These are phyloP conservation scores for Incurvaria masculella DNA, from an alignment of 2,888 invertebrate species.

Conservation along the genomic window DNA sequence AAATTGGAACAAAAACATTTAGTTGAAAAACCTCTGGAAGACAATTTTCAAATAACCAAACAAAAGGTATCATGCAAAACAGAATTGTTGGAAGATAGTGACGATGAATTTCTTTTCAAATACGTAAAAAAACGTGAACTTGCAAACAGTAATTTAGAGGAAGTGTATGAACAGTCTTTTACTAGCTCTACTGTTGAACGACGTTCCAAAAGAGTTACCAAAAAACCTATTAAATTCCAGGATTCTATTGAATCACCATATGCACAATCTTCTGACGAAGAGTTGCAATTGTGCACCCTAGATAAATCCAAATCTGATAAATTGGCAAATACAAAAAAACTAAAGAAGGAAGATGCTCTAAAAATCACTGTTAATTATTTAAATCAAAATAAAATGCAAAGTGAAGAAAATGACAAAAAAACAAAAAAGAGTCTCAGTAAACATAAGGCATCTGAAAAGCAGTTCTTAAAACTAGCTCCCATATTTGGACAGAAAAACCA, in stretches of 20 bases:
- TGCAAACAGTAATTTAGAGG: no score
- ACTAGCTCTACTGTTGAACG: no score
- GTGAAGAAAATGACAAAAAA: conserved; percentile 6
- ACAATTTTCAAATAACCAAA: no score
- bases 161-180: no score
- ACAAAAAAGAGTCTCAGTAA: no score
- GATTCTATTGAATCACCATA: conserved; percentile 25
- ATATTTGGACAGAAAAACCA: conserved; percentile 62
- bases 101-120: no score
- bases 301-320: conserved; percentile 36
- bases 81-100: no score
- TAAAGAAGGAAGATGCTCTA: conserved; percentile 10
- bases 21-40: no score
- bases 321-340: neutral
- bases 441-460: no score
- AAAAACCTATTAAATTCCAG: conserved; percentile 39
- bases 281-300: conserved; percentile 41
- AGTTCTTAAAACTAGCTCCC: conserved; percentile 76
- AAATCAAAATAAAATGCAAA: conserved; percentile 10
- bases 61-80: no score
- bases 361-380: conserved; percentile 9
- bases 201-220: conserved; percentile 36
- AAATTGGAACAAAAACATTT: conserved; percentile 27
- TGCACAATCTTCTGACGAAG: conserved; percentile 37
- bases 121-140: no score